A percentile compares a stretch with the other conserved stretches of the same genome.
phyloP scores from a whole-genome alignment of 2,888 invertebrate species.

The Melipona beecheii region DNA sequence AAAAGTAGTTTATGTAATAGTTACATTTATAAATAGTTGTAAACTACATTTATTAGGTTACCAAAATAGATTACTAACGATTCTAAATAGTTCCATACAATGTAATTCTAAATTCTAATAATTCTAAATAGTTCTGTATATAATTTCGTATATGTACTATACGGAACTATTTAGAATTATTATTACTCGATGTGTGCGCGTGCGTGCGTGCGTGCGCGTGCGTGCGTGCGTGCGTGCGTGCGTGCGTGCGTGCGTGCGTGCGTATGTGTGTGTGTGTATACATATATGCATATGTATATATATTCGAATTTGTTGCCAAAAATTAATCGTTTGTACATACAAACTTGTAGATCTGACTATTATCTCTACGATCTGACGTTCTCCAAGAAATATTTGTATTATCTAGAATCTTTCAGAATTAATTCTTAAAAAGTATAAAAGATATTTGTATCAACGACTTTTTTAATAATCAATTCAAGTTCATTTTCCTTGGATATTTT shows the following conservation, averaged over 20 bases:
- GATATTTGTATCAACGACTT: not conserved
- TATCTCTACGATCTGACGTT: constrained; percentile 27
- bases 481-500: constrained; percentile 1
- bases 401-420: constrained; percentile 6
- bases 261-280: constrained; percentile 1
- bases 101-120: no score
- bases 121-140: no score
- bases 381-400: constrained; percentile 35
- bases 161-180: no score
- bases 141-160: no score
- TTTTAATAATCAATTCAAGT: not conserved
- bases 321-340: constrained; percentile 47
- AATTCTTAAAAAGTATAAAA: constrained; percentile 10
- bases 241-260: fast-evolving
- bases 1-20: constrained; percentile 40
- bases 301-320: constrained; percentile 56
- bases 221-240: no score
- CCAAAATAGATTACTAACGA: constrained; percentile 31
- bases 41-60: constrained; percentile 36
- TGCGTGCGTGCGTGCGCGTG: not conserved
- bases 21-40: constrained; percentile 35
- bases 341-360: constrained; percentile 46
- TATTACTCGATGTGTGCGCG: not conserved
- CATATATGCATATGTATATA: constrained; percentile 16
- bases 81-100: constrained; percentile 34